phyloP scores from a whole-genome alignment of 2,888 invertebrate species.

The Dexiosoma caninum region DNA sequence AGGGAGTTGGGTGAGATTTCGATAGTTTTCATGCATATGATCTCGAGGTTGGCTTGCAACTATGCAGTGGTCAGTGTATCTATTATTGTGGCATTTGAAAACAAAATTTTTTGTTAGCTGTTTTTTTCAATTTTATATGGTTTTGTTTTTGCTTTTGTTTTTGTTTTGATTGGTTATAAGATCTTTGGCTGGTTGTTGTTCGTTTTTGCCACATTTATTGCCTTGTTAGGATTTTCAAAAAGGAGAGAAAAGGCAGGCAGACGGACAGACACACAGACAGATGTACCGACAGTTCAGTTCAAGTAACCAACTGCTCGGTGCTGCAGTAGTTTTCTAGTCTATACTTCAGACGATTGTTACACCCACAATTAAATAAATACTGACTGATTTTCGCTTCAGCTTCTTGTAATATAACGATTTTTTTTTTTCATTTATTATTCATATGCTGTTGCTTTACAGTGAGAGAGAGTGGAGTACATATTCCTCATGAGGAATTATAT shows the following conservation, averaged over 20 bases:
- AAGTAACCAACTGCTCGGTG: not conserved
- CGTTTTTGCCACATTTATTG: not conserved
- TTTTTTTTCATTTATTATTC: conserved; percentile 11
- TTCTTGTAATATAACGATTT: conserved; percentile 55
- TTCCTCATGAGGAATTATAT: too few relatives aligned
- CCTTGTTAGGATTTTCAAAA: conserved; percentile 55
- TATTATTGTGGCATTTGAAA: conserved; percentile 4
- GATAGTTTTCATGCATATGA: conserved; percentile 58
- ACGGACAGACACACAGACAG: not conserved
- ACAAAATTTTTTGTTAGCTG: too few relatives aligned
- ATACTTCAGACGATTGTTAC: conserved; percentile 71
- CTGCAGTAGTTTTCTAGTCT: conserved; percentile 57
- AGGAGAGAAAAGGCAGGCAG: not conserved
- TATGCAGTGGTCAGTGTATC: conserved; percentile 23
- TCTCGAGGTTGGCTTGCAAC: not conserved
- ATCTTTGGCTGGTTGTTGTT: conserved; percentile 14
- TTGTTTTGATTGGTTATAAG: conserved; percentile 56
- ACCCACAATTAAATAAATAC: conserved; percentile 76
- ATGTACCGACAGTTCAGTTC: conserved; percentile 46
- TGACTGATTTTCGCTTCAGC: conserved; percentile 65
- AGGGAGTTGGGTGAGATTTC: conserved; percentile 59
- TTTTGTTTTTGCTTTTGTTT: conserved; percentile 5
- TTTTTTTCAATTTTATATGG: conserved; percentile 12
- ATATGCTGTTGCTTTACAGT: conserved; percentile 17
- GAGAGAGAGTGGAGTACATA: too few relatives aligned